A percentile compares a stretch with the other conserved stretches of the same genome.
Conservation (phyloP, 2,888 invertebrate species). For the Exocentrus adspersus region DNA sequence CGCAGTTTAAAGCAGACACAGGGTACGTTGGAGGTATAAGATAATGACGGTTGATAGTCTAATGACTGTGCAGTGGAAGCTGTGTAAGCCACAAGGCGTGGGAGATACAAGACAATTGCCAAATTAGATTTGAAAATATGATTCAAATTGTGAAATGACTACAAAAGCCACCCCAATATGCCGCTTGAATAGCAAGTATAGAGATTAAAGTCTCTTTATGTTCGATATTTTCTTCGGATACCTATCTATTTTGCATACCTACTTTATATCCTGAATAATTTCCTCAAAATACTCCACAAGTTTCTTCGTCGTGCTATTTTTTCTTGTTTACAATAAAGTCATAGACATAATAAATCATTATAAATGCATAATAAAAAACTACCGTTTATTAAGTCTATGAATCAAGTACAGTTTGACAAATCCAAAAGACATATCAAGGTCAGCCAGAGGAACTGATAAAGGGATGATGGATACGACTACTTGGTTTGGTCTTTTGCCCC, state of each 20-base stretch:
- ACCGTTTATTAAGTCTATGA: no score
- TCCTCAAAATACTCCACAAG: no score
- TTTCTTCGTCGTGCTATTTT: no score
- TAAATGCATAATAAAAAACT: no score
- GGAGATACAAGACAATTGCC: conserved; percentile 49
- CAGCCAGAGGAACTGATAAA: no score
- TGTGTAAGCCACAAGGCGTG: conserved; percentile 42
- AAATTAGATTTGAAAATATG: conserved; percentile 55
- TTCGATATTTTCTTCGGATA: conserved; percentile 12
- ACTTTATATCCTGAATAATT: no score
- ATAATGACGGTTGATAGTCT: conserved; percentile 62
- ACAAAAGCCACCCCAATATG: conserved; percentile 28
- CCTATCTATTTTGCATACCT: neutral
- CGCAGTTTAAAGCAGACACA: conserved; percentile 55
- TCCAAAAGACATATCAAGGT: no score
- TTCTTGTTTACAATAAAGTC: no score
- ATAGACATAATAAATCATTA: no score
- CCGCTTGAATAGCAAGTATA: conserved; percentile 21
- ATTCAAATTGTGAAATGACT: conserved; percentile 49
- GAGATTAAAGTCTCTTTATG: conserved; percentile 12
- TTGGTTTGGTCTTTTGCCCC: no score
- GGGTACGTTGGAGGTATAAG: conserved; percentile 61
- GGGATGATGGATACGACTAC: no score
- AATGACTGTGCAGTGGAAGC: conserved; percentile 51
- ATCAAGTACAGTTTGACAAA: no score